Evolutionary conservation across 2,888 invertebrate genomes (phyloP), one percentile per base, ranked within the genome.

Genomic region (Andrena camellia): DNA sequence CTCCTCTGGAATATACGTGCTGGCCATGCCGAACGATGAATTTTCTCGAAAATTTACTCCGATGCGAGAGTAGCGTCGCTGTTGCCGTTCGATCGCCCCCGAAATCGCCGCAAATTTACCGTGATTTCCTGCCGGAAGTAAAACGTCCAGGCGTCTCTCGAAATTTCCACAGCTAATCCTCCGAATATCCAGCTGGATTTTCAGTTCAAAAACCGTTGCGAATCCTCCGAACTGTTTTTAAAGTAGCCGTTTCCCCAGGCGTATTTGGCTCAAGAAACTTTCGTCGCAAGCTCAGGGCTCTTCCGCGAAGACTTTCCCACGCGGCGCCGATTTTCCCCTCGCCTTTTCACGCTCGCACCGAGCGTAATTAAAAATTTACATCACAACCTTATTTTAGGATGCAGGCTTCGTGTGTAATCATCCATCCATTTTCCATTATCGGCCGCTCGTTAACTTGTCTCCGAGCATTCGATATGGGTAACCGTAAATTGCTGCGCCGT

Each of bases 21-120:
- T 8, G 20, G 57, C 64, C 23, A 2, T 23, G 52, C 29, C 31
- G 13, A 48, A 52, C n/a, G 62, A 67, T 20, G 68, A 74, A 74
- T 82, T 82, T 82, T 69, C 69, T 10, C 67, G 68, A 10, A 62
- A 68, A 78, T 78, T 78, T 54, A 26, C 54, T 60, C 42, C 26
- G 59, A 77, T 4, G 6, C 31, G 23, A 26, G 57, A 10, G 50
- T 8, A 42, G 52, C 52, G 20, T 10, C 1, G 20, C 17, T 8
- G n/a, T 23, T 20, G 31, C 8, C 35, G 48, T 4, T 23, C 1
- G 0, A 23, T 6, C 33, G n/a, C 31, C 17, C 17, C 35, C 7
- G 7, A 29, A 35, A 35, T 50, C 26, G 60, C 60, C 71, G 66
- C 54, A 76, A 76, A 79, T 84, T 79, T 63, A 59, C 5, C 23